Percentiles rank a stretch among this genome's conserved stretches.
phyloP scores from a whole-genome alignment of 2,113 vertebrate genomes.

The human (Homo sapiens) region GRCh38 chrX:136398501-136399000 shows the following conservation, averaged over 20 bases:
- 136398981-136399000: background rate
- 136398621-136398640: background rate
- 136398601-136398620: background rate
- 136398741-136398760: background rate
- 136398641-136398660: background rate
- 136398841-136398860: background rate
- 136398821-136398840: background rate
- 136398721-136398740: background rate
- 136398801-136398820: background rate
- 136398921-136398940: slow-evolving; percentile 23
- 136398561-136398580: background rate
- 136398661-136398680: background rate
- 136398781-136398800: background rate
- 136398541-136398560: background rate
- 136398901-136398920: background rate
- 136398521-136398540: background rate
- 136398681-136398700: slow-evolving; percentile 9
- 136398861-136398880: background rate
- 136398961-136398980: background rate
- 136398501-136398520: background rate
- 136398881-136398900: background rate
- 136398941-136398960: background rate
- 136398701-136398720: background rate
- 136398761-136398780: background rate
- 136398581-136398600: background rate